phyloP scores from a whole-genome alignment of 1,140 invertebrate genomes.

The Drosophila eugracilis region DNA sequence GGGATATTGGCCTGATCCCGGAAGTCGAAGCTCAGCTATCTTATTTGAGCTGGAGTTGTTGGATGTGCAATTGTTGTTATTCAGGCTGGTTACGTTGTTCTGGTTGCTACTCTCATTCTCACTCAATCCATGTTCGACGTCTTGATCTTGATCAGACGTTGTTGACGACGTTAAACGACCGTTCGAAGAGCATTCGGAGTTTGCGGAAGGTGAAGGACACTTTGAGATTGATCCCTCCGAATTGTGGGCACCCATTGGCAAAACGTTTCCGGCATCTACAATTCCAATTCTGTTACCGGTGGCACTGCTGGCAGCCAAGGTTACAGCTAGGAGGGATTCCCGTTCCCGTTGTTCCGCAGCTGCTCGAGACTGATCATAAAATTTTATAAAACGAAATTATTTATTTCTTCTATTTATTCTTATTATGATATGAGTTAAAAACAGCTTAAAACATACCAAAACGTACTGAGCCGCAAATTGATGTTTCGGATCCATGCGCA shows the following conservation, averaged over 20 bases:
- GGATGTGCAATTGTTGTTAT: slow-evolving; percentile 56
- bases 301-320: slow-evolving; percentile 87
- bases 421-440: neutral
- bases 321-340: slow-evolving; percentile 90
- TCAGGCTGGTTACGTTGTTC: slow-evolving; percentile 36
- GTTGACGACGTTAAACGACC: slow-evolving; percentile 91
- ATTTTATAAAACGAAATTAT: no score
- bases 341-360: slow-evolving; percentile 95
- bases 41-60: slow-evolving; percentile 60
- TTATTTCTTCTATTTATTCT: neutral
- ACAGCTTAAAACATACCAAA: slow-evolving; percentile 83
- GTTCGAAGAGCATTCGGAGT: slow-evolving; percentile 92
- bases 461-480: slow-evolving; percentile 98
- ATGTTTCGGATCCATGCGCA: slow-evolving; percentile 98
- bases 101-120: slow-evolving; percentile 86
- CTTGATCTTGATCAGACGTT: slow-evolving; percentile 88
- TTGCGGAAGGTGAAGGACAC: slow-evolving; percentile 92
- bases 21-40: slow-evolving; percentile 67
- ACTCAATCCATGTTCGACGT: slow-evolving; percentile 84
- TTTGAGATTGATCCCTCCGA: slow-evolving; percentile 86
- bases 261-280: slow-evolving; percentile 75
- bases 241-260: slow-evolving; percentile 76
- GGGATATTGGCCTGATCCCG: slow-evolving; percentile 88
- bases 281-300: slow-evolving; percentile 10
- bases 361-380: slow-evolving; percentile 87